phyloP scores from a whole-genome alignment of 2,797 vertebrate genomes.

The Pseudochirops cupreus region DNA sequence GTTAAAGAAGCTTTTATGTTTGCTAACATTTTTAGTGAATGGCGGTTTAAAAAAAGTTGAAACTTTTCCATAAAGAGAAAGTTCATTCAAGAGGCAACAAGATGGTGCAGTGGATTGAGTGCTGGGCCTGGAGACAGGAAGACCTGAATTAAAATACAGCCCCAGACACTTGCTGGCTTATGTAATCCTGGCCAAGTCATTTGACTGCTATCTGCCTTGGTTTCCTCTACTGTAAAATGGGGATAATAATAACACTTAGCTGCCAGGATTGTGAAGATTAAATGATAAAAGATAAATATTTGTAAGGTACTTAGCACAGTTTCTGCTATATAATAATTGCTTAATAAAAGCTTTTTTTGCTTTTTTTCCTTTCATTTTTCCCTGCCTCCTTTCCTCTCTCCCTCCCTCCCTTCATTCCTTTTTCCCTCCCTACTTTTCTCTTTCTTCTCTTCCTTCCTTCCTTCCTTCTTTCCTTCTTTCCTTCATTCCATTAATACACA shows the following conservation, averaged over 20 bases:
- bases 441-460: too few species aligned
- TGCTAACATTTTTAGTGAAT: not conserved
- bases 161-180: not conserved
- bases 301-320: not conserved
- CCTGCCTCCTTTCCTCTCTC: accelerated
- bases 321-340: not conserved
- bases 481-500: too few species aligned
- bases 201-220: too few species aligned
- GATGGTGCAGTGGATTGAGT: not conserved
- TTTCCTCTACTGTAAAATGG: not conserved
- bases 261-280: not conserved
- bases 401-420: too few species aligned
- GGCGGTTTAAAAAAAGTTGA: not conserved
- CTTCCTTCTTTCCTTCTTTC: too few species aligned
- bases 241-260: not conserved
- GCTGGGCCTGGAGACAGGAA: not conserved
- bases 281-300: not conserved
- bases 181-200: not conserved
- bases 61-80: not conserved
- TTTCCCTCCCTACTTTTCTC: too few species aligned
- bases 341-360: not conserved
- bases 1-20: not conserved
- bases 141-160: not conserved
- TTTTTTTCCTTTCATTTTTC: too few species aligned
- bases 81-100: not conserved